These are phyloP conservation scores for Tetramorium alpestre DNA, from an alignment of 1,140 invertebrate genomes.

Conservation along the genomic window DNA sequence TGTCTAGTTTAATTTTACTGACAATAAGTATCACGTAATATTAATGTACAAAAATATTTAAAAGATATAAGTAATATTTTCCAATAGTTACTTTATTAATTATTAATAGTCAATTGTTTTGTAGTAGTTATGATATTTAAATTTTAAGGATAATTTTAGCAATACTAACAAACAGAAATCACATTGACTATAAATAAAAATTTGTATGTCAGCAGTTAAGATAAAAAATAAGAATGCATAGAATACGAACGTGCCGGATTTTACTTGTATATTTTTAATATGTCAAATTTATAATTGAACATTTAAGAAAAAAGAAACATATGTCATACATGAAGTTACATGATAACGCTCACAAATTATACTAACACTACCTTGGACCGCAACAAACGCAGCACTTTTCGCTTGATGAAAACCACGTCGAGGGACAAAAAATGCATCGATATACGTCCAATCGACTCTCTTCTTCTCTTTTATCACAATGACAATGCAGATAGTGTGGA, in stretches of 20 bases:
- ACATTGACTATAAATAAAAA: neutral
- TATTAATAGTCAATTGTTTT: neutral
- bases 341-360: conserved; percentile 17
- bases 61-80: too few species aligned
- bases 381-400: neutral
- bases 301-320: neutral
- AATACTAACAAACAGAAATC: neutral
- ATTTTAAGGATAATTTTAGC: neutral
- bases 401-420: neutral
- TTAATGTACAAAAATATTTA: neutral
- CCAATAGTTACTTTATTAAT: neutral
- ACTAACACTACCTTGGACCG: neutral
- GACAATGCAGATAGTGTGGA: conserved; percentile 64
- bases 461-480: conserved; percentile 64
- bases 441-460: conserved; percentile 52
- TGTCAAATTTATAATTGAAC: neutral
- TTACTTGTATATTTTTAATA: neutral
- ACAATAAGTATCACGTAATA: neutral
- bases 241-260: neutral
- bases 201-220: neutral
- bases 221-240: neutral
- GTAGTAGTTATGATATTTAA: neutral
- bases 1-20: neutral
- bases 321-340: neutral
- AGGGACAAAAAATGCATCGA: conserved; percentile 22